These are phyloP conservation scores for Cyclina sinensis DNA, from an alignment of 1,140 invertebrate genomes.

Conservation along the genomic window DNA sequence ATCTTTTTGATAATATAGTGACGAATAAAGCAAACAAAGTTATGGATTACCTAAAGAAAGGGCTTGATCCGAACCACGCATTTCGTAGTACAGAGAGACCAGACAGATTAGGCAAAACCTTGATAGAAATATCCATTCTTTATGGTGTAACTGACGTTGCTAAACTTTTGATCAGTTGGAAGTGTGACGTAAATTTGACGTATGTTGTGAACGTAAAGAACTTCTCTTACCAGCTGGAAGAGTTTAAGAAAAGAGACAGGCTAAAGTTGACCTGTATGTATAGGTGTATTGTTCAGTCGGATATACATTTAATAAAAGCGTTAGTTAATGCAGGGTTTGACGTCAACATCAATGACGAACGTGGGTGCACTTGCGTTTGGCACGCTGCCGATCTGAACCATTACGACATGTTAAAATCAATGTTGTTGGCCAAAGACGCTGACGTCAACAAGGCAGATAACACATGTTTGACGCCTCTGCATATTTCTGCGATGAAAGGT, in stretches of 20 bases:
- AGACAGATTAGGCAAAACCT: conserved; percentile 76
- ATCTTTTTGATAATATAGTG: conserved; percentile 72
- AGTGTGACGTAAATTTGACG: conserved; percentile 77
- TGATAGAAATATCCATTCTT: conserved; percentile 74
- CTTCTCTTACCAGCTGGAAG: conserved; percentile 71
- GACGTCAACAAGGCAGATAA: conserved; percentile 78
- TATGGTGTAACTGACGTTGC: conserved; percentile 70
- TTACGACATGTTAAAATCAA: conserved; percentile 78
- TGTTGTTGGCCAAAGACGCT: conserved; percentile 64
- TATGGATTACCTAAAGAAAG: conserved; percentile 72
- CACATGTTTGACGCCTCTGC: conserved; percentile 75
- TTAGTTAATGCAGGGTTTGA: conserved; percentile 78
- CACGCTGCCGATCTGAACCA: conserved; percentile 80
- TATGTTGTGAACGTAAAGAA: conserved; percentile 78
- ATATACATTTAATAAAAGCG: conserved; percentile 75
- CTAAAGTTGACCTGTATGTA: conserved; percentile 77
- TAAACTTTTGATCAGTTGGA: conserved; percentile 65
- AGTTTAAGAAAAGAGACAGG: conserved; percentile 74
- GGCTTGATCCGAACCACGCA: conserved; percentile 76
- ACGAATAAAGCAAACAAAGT: conserved; percentile 67
- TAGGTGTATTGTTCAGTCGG: conserved; percentile 74
- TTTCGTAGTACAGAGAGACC: conserved; percentile 73
- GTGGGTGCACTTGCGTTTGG: conserved; percentile 79
- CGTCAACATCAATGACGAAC: conserved; percentile 78
- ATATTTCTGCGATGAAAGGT: conserved; percentile 80